Percentiles rank a stretch among this genome's conserved stretches.
Conservation (phyloP, 2,797 vertebrate species). For the Threskiornis aethiopicus region DNA sequence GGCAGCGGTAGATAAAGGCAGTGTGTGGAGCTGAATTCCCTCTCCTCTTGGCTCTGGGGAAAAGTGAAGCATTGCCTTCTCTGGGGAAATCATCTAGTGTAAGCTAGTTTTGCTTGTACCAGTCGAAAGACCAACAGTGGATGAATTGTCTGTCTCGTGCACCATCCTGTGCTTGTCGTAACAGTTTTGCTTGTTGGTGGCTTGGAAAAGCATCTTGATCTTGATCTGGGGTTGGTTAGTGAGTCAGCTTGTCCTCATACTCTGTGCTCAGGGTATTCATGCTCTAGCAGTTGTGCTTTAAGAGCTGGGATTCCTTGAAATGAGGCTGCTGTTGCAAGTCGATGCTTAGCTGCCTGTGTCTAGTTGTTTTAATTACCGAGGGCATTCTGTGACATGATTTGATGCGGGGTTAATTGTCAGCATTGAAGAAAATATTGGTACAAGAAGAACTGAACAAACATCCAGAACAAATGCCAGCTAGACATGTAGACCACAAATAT, state of each 20-base stretch:
- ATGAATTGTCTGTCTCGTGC: not conserved
- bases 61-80: accelerated
- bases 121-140: not conserved
- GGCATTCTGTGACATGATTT: not conserved
- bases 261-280: not conserved
- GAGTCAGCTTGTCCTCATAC: not conserved
- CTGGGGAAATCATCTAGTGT: not conserved
- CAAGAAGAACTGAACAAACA: not conserved
- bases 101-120: not conserved
- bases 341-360: not conserved
- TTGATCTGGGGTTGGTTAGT: not conserved
- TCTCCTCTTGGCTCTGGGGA: not conserved
- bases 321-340: not conserved
- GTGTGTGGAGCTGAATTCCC: not conserved
- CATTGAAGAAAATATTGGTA: not conserved
- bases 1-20: not conserved
- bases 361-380: not conserved
- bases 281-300: not conserved
- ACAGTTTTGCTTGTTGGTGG: not conserved
- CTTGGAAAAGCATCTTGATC: not conserved
- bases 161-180: not conserved
- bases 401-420: not conserved
- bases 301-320: not conserved
- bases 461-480: not conserved
- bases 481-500: not conserved